A percentile compares a stretch with the other conserved stretches of the same genome.
Evolutionary conservation across 2,888 invertebrate genomes (phyloP).

Genomic region (Torymus auratus): DNA sequence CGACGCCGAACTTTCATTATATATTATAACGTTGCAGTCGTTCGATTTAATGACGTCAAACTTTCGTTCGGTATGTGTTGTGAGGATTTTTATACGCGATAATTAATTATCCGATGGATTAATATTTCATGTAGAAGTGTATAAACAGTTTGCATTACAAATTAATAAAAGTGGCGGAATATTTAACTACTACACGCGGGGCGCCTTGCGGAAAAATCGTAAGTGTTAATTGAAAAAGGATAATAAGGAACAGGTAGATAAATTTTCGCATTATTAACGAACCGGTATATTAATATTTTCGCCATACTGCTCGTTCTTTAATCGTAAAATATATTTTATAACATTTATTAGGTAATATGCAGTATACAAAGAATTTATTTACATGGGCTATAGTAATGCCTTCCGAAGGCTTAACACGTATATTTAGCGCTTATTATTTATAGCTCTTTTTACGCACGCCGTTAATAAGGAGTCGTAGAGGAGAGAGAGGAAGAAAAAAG

Average conservation of each 20-base stretch:
- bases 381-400: background rate
- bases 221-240: conserved; percentile 19
- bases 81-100: too few species aligned
- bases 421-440: conserved; percentile 12
- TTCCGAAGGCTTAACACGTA: background rate
- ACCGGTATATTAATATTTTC: conserved; percentile 23
- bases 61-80: too few species aligned
- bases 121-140: conserved; percentile 5
- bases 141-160: background rate
- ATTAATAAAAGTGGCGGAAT: background rate
- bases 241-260: background rate
- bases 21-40: too few species aligned
- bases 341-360: background rate
- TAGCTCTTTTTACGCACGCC: background rate
- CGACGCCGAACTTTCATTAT: too few species aligned
- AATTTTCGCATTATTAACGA: background rate
- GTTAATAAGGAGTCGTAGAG: background rate
- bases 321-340: conserved; percentile 10
- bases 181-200: too few species aligned
- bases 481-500: conserved; percentile 1
- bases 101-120: background rate
- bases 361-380: background rate
- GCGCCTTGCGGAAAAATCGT: background rate
- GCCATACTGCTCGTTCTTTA: background rate
- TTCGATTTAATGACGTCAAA: too few species aligned